These are phyloP conservation scores for Oreochromis tanganicae DNA, from an alignment of 2,113 vertebrate species.

Conservation along the genomic window DNA sequence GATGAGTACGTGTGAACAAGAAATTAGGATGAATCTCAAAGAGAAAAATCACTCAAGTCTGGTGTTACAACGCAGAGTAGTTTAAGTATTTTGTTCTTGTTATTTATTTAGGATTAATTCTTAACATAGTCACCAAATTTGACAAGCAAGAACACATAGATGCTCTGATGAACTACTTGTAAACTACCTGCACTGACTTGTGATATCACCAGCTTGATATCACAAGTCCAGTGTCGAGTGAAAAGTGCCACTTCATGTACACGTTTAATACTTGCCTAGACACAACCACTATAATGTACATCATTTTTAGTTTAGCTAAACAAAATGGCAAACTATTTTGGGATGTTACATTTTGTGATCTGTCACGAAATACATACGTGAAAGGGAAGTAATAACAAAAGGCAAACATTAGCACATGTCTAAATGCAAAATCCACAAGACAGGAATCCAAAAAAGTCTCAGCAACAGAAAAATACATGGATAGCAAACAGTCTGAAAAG, in stretches of 20 bases:
- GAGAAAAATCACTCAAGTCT: background rate
- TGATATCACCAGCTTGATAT: background rate
- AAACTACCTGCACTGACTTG: background rate
- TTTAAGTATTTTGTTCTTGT: background rate
- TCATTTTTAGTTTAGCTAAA: background rate
- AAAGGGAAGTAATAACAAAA: background rate
- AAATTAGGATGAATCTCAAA: background rate
- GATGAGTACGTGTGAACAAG: background rate
- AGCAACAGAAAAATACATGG: background rate
- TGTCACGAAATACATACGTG: background rate
- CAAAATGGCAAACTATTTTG: background rate
- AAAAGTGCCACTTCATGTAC: background rate
- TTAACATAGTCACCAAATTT: background rate
- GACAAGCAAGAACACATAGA: background rate
- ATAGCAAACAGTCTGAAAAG: background rate
- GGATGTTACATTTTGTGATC: background rate
- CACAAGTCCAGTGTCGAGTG: background rate
- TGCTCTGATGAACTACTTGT: background rate
- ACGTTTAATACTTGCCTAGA: background rate
- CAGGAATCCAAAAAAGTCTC: background rate
- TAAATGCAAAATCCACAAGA: background rate
- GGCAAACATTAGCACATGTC: background rate
- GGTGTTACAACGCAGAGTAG: background rate
- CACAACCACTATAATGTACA: background rate
- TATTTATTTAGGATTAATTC: background rate